Evolutionary conservation across 2,888 invertebrate genomes (phyloP).

Genomic region (Chorisops tibialis): DNA sequence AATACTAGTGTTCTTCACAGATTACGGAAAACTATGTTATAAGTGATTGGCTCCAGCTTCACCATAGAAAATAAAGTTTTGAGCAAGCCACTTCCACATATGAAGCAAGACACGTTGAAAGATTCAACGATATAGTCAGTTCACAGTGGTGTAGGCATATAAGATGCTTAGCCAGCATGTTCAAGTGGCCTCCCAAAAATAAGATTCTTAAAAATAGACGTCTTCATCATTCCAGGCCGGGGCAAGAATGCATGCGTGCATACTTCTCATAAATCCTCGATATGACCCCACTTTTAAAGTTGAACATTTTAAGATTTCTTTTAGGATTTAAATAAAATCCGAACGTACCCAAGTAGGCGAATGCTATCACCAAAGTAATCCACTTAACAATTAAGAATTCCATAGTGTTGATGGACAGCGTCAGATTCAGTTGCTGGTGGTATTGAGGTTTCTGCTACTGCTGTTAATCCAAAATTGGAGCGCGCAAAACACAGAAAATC

Average conservation of each 20-base stretch:
- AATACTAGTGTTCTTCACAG: too few relatives aligned
- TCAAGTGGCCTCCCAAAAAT: constrained; percentile 8
- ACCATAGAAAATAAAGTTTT: too few relatives aligned
- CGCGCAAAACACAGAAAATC: not conserved
- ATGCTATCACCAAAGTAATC: constrained; percentile 47
- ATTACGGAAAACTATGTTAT: too few relatives aligned
- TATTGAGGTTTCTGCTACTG: constrained; percentile 6
- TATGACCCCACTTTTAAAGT: too few relatives aligned
- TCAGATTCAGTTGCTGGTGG: constrained; percentile 35
- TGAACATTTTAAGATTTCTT: constrained; percentile 37
- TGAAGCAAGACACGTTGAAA: too few relatives aligned
- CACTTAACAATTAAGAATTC: constrained; percentile 46
- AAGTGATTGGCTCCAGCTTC: too few relatives aligned
- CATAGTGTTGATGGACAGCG: constrained; percentile 37
- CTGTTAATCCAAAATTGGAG: not conserved
- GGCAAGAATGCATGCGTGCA: constrained; percentile 33
- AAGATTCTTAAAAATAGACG: constrained; percentile 8
- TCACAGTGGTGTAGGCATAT: not conserved
- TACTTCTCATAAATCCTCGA: constrained; percentile 16
- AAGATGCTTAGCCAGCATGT: not conserved
- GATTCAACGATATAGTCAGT: too few relatives aligned
- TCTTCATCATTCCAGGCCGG: not conserved
- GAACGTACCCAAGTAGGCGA: constrained; percentile 42
- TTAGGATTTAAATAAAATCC: constrained; percentile 37
- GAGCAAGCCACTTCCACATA: too few relatives aligned